Conservation (phyloP, 2,113 vertebrate genomes). For the Rafetus swinhoei region DNA sequence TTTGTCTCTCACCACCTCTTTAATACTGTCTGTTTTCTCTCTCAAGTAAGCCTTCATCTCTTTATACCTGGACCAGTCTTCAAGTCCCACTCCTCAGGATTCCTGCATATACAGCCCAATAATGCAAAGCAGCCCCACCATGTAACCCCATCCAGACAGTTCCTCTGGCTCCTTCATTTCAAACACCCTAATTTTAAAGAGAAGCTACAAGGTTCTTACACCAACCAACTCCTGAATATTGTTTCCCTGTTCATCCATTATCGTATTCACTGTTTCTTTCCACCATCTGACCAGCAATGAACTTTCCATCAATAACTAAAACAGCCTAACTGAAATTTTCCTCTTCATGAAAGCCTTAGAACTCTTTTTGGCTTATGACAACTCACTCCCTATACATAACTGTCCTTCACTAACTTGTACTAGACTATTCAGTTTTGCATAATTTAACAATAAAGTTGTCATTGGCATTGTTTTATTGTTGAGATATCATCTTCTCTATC, state of each 20-base stretch:
- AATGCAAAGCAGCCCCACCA: fast-evolving
- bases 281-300: neutral
- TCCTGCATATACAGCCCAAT: neutral
- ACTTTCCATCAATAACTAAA: neutral
- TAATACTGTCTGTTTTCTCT: neutral
- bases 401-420: neutral
- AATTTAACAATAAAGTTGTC: neutral
- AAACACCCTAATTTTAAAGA: fast-evolving
- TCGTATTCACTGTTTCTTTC: neutral
- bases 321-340: neutral
- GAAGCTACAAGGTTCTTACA: neutral
- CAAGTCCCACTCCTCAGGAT: neutral
- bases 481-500: too few species aligned
- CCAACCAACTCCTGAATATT: neutral
- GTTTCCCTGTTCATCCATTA: neutral
- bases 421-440: neutral
- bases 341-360: neutral
- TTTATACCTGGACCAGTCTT: neutral
- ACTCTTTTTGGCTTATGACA: neutral
- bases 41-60: neutral
- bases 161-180: neutral
- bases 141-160: neutral
- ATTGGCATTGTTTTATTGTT: neutral
- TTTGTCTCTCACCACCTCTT: neutral
- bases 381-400: neutral